Percentiles rank a stretch among this genome's conserved stretches.
Conservation (phyloP, 2,113 vertebrate genomes). For the Labeo rohita region DNA sequence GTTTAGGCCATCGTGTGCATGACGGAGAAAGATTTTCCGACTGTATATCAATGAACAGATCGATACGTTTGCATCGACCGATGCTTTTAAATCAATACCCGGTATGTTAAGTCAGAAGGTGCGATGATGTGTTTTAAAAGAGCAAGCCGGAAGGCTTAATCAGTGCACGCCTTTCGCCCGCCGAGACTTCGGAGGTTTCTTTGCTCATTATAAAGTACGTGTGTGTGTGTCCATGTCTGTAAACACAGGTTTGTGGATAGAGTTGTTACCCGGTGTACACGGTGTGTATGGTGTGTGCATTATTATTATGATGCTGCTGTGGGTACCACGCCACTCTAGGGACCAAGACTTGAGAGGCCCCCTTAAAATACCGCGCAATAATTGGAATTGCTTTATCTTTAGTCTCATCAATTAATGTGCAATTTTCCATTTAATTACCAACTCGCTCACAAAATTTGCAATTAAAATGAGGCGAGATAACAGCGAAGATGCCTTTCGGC, state of each 20-base stretch:
- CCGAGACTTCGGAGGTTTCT: conserved; percentile 39
- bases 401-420: conserved; percentile 85
- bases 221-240: conserved; percentile 28
- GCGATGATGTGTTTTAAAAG: conserved; percentile 48
- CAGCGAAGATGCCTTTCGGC: conserved; percentile 80
- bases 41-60: conserved; percentile 42
- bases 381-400: conserved; percentile 85
- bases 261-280: conserved; percentile 28
- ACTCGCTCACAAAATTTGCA: conserved; percentile 80
- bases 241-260: conserved; percentile 41
- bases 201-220: conserved; percentile 48
- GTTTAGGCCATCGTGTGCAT: conserved; percentile 32
- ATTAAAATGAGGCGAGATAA: conserved; percentile 83
- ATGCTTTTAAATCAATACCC: conserved; percentile 36
- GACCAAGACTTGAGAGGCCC: conserved; percentile 75
- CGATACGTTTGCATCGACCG: conserved; percentile 39
- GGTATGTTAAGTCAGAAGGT: conserved; percentile 27
- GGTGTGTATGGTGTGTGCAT: conserved; percentile 52
- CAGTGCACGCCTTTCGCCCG: conserved; percentile 29
- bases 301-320: conserved; percentile 64
- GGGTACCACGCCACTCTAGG: conserved; percentile 73
- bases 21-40: conserved; percentile 1
- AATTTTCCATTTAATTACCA: conserved; percentile 86
- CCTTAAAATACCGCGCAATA: conserved; percentile 78
- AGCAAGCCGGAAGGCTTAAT: conserved; percentile 50